Base-by-base conservation (phyloP, 1,140 invertebrate species). In the Pseudomyrmex cubaensis region DNA sequence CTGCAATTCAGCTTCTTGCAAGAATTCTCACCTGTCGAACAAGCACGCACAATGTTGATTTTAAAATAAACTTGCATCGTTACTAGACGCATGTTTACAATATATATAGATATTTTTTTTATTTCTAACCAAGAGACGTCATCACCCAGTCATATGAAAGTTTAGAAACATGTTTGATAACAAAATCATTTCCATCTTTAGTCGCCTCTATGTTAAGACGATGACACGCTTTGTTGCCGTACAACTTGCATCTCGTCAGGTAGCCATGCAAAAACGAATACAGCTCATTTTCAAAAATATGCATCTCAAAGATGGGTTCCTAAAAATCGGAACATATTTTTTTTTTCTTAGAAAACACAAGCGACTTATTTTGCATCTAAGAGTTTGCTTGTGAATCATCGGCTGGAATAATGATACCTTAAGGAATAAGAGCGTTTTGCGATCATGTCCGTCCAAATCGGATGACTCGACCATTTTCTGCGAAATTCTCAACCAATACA, bases 401-500 rank as follows among this genome's bases (percentile, higher is more conserved):
- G 35, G 0, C 2, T 35, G 35, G 5, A 35, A 35, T 35, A 35
- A 35, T 5, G 5, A 35, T 35, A 35, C 35, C 7, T 64, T 13
- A 87, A 17, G 69, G 86, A 88, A 96, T 83, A 35, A 35, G 35
- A 35, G 35, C 35, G 35, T 35, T 35, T 95, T 94, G 22, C 97
- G 94, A 89, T 97, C 95, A 22, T 95, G 95, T 46, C 97, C 97
- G 91, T 98, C 97, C 61, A 97, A 95, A 87, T 96, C 95, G 73
- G 96, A 95, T 48, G 96, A 95, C 93, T 98, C 97, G 70, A 98
- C 96, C 86, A 96, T 96, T 89, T 97, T 96, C 4, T 97, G 93
- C 75, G 97, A 95, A 0, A 97, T 96, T 93, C 98, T 97, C 2
- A 96, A 95, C 97, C 97, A 98, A 93, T 98, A 98, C 0, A 98